phyloP scores from a whole-genome alignment of 2,797 vertebrate species.

The Acestrorhynchus altus region DNA sequence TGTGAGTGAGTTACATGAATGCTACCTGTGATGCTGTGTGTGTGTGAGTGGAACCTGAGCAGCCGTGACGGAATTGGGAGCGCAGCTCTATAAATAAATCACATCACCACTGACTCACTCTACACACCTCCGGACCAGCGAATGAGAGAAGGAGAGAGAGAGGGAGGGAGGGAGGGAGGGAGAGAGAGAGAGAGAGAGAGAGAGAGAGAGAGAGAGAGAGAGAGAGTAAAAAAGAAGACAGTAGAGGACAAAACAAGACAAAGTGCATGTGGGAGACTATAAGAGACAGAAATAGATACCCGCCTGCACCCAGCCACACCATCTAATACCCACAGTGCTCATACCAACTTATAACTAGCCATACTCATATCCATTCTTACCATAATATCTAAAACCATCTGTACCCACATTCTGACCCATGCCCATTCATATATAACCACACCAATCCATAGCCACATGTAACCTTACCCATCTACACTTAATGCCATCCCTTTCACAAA shows the following conservation, averaged over 20 bases:
- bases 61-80: conserved; percentile 45
- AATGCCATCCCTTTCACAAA: no score
- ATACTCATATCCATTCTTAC: no score
- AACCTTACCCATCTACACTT: no score
- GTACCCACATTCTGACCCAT: no score
- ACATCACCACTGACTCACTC: conserved; percentile 52
- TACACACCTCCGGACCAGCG: neutral
- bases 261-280: neutral
- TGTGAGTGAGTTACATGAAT: conserved; percentile 37
- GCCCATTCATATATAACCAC: no score
- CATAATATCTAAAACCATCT: no score
- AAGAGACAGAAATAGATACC: neutral
- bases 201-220: neutral
- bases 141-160: neutral
- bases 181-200: neutral
- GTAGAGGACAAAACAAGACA: neutral
- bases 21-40: conserved; percentile 35
- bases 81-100: conserved; percentile 57
- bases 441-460: no score
- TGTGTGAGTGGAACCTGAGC: conserved; percentile 36
- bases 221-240: neutral
- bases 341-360: no score
- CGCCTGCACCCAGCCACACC: no score
- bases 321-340: no score
- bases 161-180: neutral